Percentiles rank a stretch among this genome's conserved stretches.
Evolutionary conservation across 2,888 invertebrate genomes (phyloP).

Genomic region (Cryptus armator): DNA sequence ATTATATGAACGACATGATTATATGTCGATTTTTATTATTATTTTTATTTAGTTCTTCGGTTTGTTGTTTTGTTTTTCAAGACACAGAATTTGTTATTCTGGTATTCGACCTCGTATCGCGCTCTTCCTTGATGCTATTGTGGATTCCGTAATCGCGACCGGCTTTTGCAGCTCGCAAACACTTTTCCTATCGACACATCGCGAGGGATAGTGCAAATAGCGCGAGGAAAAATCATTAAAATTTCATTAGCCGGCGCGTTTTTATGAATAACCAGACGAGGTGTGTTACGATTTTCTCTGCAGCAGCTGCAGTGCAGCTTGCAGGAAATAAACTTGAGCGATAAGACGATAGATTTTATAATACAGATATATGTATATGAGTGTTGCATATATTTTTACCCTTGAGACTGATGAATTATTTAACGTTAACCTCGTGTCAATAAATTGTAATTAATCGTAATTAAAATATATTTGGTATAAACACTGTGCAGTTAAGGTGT

Average conservation of each 20-base stretch:
- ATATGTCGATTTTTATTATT: no score
- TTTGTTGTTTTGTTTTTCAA: slow-evolving; percentile 13
- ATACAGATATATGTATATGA: neutral
- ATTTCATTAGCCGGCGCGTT: slow-evolving; percentile 34
- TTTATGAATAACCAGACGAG: slow-evolving; percentile 34
- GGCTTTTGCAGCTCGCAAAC: slow-evolving; percentile 14
- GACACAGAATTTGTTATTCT: slow-evolving; percentile 29
- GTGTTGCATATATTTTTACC: neutral
- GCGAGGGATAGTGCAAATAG: slow-evolving; percentile 30
- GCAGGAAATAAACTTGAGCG: neutral
- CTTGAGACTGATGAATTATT: neutral
- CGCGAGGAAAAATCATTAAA: slow-evolving; percentile 48
- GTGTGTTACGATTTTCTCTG: slow-evolving; percentile 42
- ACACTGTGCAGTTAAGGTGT: neutral
- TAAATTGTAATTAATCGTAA: slow-evolving; percentile 13
- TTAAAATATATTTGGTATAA: slow-evolving; percentile 12
- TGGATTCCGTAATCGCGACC: slow-evolving; percentile 35
- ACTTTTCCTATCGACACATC: slow-evolving; percentile 24
- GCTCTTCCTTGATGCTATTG: slow-evolving; percentile 51
- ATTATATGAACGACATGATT: no score
- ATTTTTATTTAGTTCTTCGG: neutral
- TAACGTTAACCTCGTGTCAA: neutral
- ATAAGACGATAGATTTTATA: slow-evolving; percentile 19
- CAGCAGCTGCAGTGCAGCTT: neutral
- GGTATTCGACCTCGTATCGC: slow-evolving; percentile 47